These are phyloP conservation scores for Athalia rosae DNA, from an alignment of 2,888 invertebrate species.

Conservation along the genomic window DNA sequence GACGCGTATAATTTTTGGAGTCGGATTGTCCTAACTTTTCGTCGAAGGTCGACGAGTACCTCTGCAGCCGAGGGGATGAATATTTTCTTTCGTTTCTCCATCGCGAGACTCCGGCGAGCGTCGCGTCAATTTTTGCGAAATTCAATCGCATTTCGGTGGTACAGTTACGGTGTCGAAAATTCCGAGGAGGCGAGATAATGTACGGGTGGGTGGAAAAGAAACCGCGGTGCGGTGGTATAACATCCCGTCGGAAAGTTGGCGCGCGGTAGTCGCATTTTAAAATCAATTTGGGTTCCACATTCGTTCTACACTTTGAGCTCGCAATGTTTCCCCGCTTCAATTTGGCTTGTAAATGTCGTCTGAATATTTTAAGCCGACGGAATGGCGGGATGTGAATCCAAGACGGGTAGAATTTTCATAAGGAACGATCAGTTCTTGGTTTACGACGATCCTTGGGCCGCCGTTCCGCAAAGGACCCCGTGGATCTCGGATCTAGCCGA, in stretches of 20 bases:
- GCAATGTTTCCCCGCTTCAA: constrained; percentile 63
- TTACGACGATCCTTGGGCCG: constrained; percentile 12
- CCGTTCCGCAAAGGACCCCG: neutral
- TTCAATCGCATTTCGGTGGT: constrained; percentile 7
- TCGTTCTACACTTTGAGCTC: constrained; percentile 55
- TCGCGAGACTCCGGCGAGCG: too few relatives aligned
- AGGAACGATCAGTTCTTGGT: constrained; percentile 40
- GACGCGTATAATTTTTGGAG: too few relatives aligned
- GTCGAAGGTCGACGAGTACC: too few relatives aligned
- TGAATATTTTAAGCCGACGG: constrained; percentile 63
- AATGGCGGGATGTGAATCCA: constrained; percentile 32
- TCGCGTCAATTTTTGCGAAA: constrained; percentile 23
- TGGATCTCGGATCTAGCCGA: constrained; percentile 14
- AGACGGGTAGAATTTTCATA: constrained; percentile 33
- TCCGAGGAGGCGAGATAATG: constrained; percentile 11
- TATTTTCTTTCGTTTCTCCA: neutral
- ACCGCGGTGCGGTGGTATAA: neutral
- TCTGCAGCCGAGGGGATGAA: neutral
- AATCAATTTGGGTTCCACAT: constrained; percentile 69
- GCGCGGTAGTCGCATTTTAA: constrained; percentile 63
- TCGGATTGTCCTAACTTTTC: too few relatives aligned
- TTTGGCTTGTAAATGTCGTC: constrained; percentile 70
- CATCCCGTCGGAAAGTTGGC: constrained; percentile 1
- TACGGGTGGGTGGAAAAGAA: neutral
- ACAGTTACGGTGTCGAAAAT: neutral